Conservation (phyloP, 2,113 vertebrate species). For the Petromus typicus region DNA sequence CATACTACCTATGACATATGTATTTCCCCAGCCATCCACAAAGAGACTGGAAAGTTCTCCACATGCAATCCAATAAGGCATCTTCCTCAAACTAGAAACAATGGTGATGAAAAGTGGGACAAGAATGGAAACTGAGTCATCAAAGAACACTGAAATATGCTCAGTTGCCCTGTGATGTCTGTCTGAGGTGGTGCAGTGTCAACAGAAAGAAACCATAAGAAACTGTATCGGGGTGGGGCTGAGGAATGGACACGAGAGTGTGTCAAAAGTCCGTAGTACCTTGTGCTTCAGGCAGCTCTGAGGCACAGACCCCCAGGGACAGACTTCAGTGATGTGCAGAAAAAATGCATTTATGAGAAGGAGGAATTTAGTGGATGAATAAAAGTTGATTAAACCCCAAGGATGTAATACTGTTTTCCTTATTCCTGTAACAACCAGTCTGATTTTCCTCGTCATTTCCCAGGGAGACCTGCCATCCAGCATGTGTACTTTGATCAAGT, state of each 20-base stretch:
- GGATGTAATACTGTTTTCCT: not conserved
- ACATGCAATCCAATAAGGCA: not conserved
- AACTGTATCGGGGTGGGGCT: not conserved
- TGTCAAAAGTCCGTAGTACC: not conserved
- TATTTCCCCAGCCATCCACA: not conserved
- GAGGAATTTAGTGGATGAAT: not conserved
- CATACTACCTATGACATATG: not conserved
- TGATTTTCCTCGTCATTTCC: not conserved
- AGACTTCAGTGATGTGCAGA: not conserved
- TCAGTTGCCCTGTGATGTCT: not conserved
- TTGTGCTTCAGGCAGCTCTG: not conserved
- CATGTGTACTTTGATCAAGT: not conserved
- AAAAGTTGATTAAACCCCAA: not conserved
- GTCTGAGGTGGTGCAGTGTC: not conserved
- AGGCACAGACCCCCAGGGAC: not conserved
- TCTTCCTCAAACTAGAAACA: not conserved
- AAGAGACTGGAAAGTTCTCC: not conserved
- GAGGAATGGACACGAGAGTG: not conserved
- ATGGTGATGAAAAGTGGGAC: constrained; percentile 1
- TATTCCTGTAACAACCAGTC: not conserved
- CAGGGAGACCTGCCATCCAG: not conserved
- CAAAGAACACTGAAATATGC: not conserved
- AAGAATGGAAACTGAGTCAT: not conserved
- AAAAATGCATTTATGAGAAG: not conserved
- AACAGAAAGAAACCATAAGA: not conserved